Evolutionary conservation across 2,797 vertebrate genomes (phyloP), one percentile per base, ranked within the genome.

Genomic region (Pempheris klunzingeri): DNA sequence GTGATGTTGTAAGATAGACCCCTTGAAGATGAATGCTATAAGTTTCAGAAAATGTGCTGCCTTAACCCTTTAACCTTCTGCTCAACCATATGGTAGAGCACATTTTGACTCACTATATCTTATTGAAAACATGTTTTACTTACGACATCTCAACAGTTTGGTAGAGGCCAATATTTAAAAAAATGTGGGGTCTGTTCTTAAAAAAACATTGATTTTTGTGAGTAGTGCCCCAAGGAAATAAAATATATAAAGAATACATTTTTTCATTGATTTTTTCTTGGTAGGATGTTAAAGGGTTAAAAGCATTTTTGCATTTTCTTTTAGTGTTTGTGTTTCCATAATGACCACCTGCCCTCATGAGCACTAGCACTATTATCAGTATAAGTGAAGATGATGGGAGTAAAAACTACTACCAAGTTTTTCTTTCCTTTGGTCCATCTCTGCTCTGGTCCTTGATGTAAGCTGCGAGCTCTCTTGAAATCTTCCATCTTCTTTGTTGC

Each of bases 401-500:
- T 15, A 5, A 43, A 41, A 38, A 26, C 39, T 15, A 14, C 30
- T 17, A 17, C 10, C 4, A 50, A 24, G 6, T n/a, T 46, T 32
- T 18, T 58, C 12, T 6, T 28, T 4, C 22, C 43, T 6, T 34
- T 41, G 18, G 2, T 77, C 39, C 17, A 13, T 72, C 62, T 59
- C n/a, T 36, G 36, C 78, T 72, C 41, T 60, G 32, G 32, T 36
- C 55, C 26, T 49, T 52, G 26, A 50, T 72, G 17, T 39, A 30
- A 46, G 50, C 30, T 12, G 70, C 50, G 63, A 61, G 22, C 34
- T 53, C 24, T 15, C 38, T 54, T 15, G 15, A 64, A 68, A 71
- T 71, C 44, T 14, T 74, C 14, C 34, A 7, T 64, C n/a, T 47
- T 54, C 39, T 86, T 72, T 66, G 65, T 59, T 14, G n/a, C 43